Evolutionary conservation across 2,888 invertebrate genomes (phyloP), one percentile per base, ranked within the genome.

Genomic region (Drosophila tanythrix): DNA sequence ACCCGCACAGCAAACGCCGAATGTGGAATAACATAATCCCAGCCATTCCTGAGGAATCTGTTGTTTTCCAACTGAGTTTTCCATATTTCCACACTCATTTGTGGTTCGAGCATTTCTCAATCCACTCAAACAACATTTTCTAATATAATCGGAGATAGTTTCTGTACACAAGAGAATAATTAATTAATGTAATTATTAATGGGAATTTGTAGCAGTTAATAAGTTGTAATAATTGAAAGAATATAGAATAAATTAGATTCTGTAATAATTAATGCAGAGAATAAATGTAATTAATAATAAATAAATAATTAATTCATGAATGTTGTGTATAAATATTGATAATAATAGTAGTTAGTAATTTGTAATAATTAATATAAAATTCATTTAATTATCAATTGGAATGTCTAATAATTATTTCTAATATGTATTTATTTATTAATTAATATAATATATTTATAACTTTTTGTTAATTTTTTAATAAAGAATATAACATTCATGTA

Each of bases 1-100:
- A 21, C 93, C 93, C 33, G 94, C 94, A 90, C 96, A 96, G 85
- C 96, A 96, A 38, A 95, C 94, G 64, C 94, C 94, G 31, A 95
- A 94, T 0, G 95, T 94, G n/a, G 95, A 94, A 48, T 95, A 90
- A 79, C 96, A 96, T 2, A 94, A 90, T 3, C 94, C 94, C 81
- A 95, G 95, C 88, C 95, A 95, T 46, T 94, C 93, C 8, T 93
- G 92, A 0, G 94, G 92, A 57, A 96, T 94, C 94, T 1, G 95
- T 15, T 46, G 46, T 46, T 46, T 46, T 25, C 94, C 2, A 94
- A 93, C 0, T 25, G 25, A 46, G 15, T 4, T 46, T 4, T 93
- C 93, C 71, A 94, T 93, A 57, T 93, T 93, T 13, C 93, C 92
- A 78, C 95, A 95, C 29, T 92, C 92, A 33, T 93, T 90, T 4